Evolutionary conservation across 2,113 vertebrate species (phyloP), one percentile per base, ranked within the genome.

Genomic region (Vulpes ferrilata): DNA sequence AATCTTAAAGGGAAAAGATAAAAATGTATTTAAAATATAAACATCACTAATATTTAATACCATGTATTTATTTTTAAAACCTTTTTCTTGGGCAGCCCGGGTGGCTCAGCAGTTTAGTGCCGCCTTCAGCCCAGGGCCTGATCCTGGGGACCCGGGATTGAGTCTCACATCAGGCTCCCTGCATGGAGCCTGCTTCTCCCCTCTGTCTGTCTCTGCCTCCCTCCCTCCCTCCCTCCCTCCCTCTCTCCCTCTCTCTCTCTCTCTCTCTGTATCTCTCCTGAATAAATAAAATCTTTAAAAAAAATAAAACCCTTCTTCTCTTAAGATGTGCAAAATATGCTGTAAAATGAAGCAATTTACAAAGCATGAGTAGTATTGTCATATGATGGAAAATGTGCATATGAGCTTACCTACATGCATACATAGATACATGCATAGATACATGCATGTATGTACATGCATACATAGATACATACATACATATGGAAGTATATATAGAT

Each of bases 51-150:
- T 71, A 84, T 94, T 94, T 30, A 71, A 43, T 35, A 82, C 0
- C 11, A 35, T 2, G 10, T 17, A 93, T 65, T 81, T 85, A 94
- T 43, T 91, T 95, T 87, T 90, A 43, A 97, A 93, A 82, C 6
- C 25, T 3, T 17, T 23, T 43, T 43, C 43, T 43, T 43, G 43
- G 43, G 43, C 43, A 43, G 43, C 43, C 43, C 7, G 7, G 43
- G 43, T 43, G 43, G 43, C 43, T 43, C 43, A 43, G 43, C 43
- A 43, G 43, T 43, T 43, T 43, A 43, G 43, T 43, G 43, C 43
- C 43, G 7, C 43, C 43, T 43, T 43, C 43, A 43, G 43, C 43
- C 43, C 43, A 43, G 43, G 43, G 43, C 43, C 43, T 43, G 43
- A 43, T 43, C 43, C 43, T 43, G 43, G 43, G 43, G 43, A 43